Evolutionary conservation across 2,113 vertebrate species (phyloP), one percentile per base, ranked within the genome.

Genomic region (Zosterops lateralis): DNA sequence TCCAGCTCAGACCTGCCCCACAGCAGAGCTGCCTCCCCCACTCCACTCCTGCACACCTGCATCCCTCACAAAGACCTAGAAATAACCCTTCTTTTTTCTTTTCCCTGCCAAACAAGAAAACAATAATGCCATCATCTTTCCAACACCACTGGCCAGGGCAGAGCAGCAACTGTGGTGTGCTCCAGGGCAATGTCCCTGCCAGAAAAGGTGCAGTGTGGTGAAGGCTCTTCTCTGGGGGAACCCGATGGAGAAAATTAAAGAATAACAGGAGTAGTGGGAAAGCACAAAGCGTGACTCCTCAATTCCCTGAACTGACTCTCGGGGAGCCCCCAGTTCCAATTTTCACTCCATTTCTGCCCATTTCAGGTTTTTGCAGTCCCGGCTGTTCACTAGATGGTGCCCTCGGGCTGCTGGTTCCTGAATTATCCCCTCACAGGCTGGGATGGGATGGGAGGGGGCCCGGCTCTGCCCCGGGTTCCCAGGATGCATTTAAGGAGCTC

Each of bases 371-470:
- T n/a, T 24, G 44, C 65, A 16, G 74, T 62, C 53, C 70, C 3
- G 5, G 68, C 44, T 86, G 47, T 89, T 90, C 97, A 96, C 96
- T 96, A 95, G 97, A 74, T 97, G 97, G 96, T 95, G 96, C 89
- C 91, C 96, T 91, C 92, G 94, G 93, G 92, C 96, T 96, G 91
- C 68, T 66, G 86, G 56, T 67, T 17, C 34, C 84, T 2, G 44
- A n/a, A 18, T 53, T 34, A 18, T 64, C 53, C 65, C 73, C 25
- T 70, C 7, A 1, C 60, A 8, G 48, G 14, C n/a, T 51, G 56
- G 34, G 65, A 29, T 25, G 14, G 66, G 73, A 44, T n/a, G 51
- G 78, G 78, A 64, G 15, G 36, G 32, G 64, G 17, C 6, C 17
- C 3, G 9, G 42, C 22, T 42, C 72, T 68, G 79, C 17, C 42